A percentile compares a stretch with the other conserved stretches of the same genome.
These are phyloP conservation scores for Trachythela sp. DNA, from an alignment of 64 coral and sea anemone species.

Conservation along the genomic window DNA sequence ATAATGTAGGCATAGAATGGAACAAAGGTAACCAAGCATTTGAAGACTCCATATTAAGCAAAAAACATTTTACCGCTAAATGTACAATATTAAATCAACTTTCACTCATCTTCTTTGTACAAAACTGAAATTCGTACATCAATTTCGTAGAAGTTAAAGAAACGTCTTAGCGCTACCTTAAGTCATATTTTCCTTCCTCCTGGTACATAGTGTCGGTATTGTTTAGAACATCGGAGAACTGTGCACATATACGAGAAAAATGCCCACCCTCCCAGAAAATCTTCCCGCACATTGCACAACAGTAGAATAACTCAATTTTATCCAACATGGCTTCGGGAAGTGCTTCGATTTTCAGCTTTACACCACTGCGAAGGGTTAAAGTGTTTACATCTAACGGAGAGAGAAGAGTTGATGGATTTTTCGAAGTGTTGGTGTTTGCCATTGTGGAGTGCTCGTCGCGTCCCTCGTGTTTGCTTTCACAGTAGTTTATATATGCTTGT, in stretches of 20 bases:
- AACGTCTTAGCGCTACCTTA: too few species aligned
- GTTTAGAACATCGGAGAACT: constrained; percentile 74
- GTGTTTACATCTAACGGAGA: constrained; percentile 57
- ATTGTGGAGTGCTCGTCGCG: background rate
- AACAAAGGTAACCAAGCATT: too few species aligned
- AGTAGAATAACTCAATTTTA: constrained; percentile 62
- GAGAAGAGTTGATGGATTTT: background rate
- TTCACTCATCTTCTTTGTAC: too few species aligned
- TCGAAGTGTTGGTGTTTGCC: background rate
- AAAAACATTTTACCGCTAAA: too few species aligned
- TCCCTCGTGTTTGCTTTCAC: background rate
- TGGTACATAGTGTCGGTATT: background rate
- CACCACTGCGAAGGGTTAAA: constrained; percentile 55
- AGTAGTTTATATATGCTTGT: constrained; percentile 42
- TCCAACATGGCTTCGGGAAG: constrained; percentile 59
- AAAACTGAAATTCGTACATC: too few species aligned
- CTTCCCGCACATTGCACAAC: constrained; percentile 75
- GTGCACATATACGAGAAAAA: constrained; percentile 63
- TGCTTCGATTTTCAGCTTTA: constrained; percentile 57
- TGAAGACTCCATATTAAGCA: too few species aligned
- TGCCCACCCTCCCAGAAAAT: constrained; percentile 94
- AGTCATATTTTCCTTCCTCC: too few species aligned
- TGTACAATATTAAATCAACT: too few species aligned
- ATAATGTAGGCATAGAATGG: too few species aligned
- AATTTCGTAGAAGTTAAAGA: too few species aligned